A percentile compares a stretch with the other conserved stretches of the same genome.
These are phyloP conservation scores for Harlomillsia oculata DNA, from an alignment of 1,140 invertebrate species.

Conservation along the genomic window DNA sequence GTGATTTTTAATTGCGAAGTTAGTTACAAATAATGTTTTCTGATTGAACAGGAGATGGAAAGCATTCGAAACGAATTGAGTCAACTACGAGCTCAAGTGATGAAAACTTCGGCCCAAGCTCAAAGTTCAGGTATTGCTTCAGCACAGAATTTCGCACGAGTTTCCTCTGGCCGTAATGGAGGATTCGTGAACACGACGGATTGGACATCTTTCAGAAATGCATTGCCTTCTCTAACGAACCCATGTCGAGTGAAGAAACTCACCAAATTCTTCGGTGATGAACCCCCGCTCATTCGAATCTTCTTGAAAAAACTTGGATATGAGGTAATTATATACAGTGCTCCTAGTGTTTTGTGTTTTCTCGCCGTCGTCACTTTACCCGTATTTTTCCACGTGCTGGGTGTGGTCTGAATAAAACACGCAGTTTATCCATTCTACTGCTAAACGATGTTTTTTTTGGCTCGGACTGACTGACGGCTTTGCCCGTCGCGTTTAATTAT, in stretches of 20 bases:
- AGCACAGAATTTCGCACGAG: conserved; percentile 16
- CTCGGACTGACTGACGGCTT: too few species aligned
- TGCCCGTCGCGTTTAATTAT: too few species aligned
- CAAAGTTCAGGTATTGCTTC: conserved; percentile 19
- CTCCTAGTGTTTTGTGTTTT: too few species aligned
- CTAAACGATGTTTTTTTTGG: too few species aligned
- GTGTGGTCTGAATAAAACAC: too few species aligned
- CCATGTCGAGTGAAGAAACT: conserved; percentile 71
- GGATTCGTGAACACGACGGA: conserved; percentile 25
- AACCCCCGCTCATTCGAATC: conserved; percentile 76
- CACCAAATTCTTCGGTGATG: conserved; percentile 86
- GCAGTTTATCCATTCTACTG: too few species aligned
- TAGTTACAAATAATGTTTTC: too few species aligned
- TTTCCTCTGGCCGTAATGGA: conserved; percentile 20
- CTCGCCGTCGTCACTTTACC: too few species aligned
- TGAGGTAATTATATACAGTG: conserved; percentile 67
- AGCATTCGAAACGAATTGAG: conserved; percentile 71
- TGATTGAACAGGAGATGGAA: conserved; percentile 83
- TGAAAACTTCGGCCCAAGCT: conserved; percentile 32
- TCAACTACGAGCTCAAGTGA: conserved; percentile 55
- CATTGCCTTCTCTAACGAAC: conserved; percentile 53
- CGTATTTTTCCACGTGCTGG: too few species aligned
- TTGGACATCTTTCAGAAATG: conserved; percentile 34
- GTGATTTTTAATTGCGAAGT: too few species aligned
- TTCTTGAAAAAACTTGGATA: conserved; percentile 87